These are phyloP conservation scores for Agelastica alni DNA, from an alignment of 2,888 invertebrate species.

Conservation along the genomic window DNA sequence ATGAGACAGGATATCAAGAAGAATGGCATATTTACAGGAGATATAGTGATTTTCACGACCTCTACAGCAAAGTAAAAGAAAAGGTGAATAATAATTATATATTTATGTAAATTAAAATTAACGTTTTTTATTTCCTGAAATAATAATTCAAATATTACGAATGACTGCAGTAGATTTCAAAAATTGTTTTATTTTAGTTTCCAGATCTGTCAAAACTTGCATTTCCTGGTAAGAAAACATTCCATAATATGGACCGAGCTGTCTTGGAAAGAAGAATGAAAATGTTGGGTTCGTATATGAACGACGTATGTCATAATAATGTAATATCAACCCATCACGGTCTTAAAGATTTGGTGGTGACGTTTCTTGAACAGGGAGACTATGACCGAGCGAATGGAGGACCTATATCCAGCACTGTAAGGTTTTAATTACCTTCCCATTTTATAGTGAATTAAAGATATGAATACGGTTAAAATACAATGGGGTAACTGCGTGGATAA, in stretches of 20 bases:
- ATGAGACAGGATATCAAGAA: conserved; percentile 69
- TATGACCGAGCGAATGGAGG: conserved; percentile 69
- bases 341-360: conserved; percentile 64
- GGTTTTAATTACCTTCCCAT: too few relatives aligned
- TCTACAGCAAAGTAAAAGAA: conserved; percentile 80
- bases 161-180: too few relatives aligned
- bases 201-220: conserved; percentile 75
- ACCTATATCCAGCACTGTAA: conserved; percentile 64
- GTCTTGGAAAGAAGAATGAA: conserved; percentile 85
- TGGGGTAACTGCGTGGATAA: too few relatives aligned
- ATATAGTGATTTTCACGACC: conserved; percentile 92
- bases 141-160: too few relatives aligned
- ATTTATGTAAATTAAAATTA: too few relatives aligned
- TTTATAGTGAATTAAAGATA: too few relatives aligned
- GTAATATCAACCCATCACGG: conserved; percentile 66
- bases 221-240: conserved; percentile 92
- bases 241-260: conserved; percentile 85
- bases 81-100: too few relatives aligned
- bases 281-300: conserved; percentile 80
- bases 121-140: too few relatives aligned
- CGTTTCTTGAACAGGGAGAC: conserved; percentile 71
- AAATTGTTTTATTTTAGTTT: conserved; percentile 61
- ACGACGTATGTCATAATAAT: conserved; percentile 67
- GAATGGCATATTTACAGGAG: conserved; percentile 91
- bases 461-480: too few relatives aligned